These are phyloP conservation scores for Pachycephus smyrnensis DNA, from an alignment of 2,888 invertebrate species.

Conservation along the genomic window DNA sequence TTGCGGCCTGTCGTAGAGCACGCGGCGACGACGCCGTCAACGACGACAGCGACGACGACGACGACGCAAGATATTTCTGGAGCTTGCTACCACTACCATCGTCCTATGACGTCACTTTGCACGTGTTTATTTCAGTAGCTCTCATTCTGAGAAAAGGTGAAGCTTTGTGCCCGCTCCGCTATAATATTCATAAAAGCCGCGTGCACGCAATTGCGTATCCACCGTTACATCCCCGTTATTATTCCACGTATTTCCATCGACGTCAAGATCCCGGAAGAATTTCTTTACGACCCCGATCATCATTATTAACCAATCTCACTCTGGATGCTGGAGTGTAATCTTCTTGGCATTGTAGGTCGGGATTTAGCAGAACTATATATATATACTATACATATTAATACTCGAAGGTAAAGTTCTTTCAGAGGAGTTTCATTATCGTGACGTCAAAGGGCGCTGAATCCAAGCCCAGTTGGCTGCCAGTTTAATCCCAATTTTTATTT, in stretches of 20 bases:
- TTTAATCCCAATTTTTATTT: background rate
- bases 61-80: conserved; percentile 38
- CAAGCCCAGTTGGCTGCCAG: background rate
- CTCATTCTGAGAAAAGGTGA: conserved; percentile 45
- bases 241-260: background rate
- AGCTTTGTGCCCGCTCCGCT: conserved; percentile 36
- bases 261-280: background rate
- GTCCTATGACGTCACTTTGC: conserved; percentile 52
- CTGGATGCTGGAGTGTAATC: background rate
- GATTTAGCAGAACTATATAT: too few relatives aligned
- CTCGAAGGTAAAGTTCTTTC: background rate
- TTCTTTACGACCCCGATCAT: background rate
- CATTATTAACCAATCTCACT: background rate
- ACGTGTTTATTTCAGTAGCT: conserved; percentile 59
- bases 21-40: conserved; percentile 29
- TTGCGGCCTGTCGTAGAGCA: background rate
- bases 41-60: conserved; percentile 26
- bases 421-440: background rate
- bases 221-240: background rate
- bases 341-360: background rate
- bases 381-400: background rate
- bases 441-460: background rate
- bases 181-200: conserved; percentile 28
- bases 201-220: background rate
- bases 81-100: conserved; percentile 18